phyloP scores from a whole-genome alignment of 2,888 invertebrate genomes.

The Achlya flavicornis region DNA sequence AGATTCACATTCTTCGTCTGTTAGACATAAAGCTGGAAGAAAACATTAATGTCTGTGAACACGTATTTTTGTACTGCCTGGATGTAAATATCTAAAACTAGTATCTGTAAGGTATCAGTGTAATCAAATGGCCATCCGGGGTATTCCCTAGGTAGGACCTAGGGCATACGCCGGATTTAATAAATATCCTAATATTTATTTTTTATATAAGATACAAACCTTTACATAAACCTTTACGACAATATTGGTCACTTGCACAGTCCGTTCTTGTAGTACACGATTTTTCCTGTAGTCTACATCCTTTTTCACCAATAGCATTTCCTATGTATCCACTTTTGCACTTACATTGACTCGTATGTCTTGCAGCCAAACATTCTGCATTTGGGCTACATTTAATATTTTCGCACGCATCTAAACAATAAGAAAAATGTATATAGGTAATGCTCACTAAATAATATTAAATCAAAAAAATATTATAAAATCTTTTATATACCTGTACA shows the following conservation, averaged over 20 bases:
- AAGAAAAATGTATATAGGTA: conserved; percentile 3
- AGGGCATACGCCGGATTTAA: too few relatives aligned
- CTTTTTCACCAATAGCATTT: conserved; percentile 87
- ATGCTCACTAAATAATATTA: too few relatives aligned
- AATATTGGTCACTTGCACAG: conserved; percentile 91
- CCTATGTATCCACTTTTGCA: conserved; percentile 92
- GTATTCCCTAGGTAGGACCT: too few relatives aligned
- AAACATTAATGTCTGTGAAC: not conserved
- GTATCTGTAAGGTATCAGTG: too few relatives aligned
- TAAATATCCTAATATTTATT: too few relatives aligned
- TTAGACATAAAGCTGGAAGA: conserved; percentile 87
- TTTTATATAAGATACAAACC: conserved; percentile 73
- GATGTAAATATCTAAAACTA: too few relatives aligned
- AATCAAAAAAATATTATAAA: not conserved
- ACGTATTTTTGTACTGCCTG: not conserved
- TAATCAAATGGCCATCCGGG: too few relatives aligned
- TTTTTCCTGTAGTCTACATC: conserved; percentile 90
- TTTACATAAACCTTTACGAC: conserved; percentile 91
- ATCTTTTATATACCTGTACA: conserved; percentile 85
- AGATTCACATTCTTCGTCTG: conserved; percentile 90
- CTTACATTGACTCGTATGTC: conserved; percentile 90
- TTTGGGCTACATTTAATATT: conserved; percentile 91
- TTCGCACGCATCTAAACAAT: conserved; percentile 88
- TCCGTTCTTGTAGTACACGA: conserved; percentile 88
- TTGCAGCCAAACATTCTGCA: conserved; percentile 90